Base-by-base conservation (phyloP, 2,113 vertebrate species). In the Electrona antarctica region DNA sequence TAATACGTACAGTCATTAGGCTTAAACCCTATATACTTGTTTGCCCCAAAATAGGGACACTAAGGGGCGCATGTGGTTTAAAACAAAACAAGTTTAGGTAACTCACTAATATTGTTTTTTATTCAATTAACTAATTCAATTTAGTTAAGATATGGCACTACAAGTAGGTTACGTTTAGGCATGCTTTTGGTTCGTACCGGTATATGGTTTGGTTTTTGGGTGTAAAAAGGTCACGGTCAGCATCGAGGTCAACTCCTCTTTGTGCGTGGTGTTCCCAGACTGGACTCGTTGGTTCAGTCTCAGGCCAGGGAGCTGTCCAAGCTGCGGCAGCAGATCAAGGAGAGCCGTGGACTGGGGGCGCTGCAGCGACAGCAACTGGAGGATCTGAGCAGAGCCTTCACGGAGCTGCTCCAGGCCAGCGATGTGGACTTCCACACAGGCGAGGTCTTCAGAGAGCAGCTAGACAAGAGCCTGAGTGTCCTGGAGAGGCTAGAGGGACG, bases 221-320 rank as follows among this genome's bases (percentile, higher is more conserved):
- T 41, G 33, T 41, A 41, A 41, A 41, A 41, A 41, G 33, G 33
- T 41, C 33, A 41, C 33, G 33, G 33, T 41, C 33, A 41, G 33
- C 3, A 41, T 41, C 1, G 33, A 41, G 3, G 33, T 41, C 1
- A 4, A 41, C 6, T 13, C 50, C 61, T 62, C 48, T 41, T 62
- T 66, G 28, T 76, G 28, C 74, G 66, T 67, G 63, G 0, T 56
- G 14, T 45, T 14, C 45, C 8, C 89, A 98, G 97, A 28, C 93
- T 95, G 3, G 92, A 96, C 82, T 94, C 95, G 1, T 91, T 97
- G 67, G 93, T 95, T 73, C 94, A 95, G 83, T 95, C 95, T 0
- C 95, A 96, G 85, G 95, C 94, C 66, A 91, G 85, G 63, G 96
- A 98, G 78, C 90, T 97, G 80, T 97, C 95, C 45, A 92, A 94